These are phyloP conservation scores for Balaenoptera acutorostrata DNA, from an alignment of 2,113 vertebrate genomes.

Conservation along the genomic window DNA sequence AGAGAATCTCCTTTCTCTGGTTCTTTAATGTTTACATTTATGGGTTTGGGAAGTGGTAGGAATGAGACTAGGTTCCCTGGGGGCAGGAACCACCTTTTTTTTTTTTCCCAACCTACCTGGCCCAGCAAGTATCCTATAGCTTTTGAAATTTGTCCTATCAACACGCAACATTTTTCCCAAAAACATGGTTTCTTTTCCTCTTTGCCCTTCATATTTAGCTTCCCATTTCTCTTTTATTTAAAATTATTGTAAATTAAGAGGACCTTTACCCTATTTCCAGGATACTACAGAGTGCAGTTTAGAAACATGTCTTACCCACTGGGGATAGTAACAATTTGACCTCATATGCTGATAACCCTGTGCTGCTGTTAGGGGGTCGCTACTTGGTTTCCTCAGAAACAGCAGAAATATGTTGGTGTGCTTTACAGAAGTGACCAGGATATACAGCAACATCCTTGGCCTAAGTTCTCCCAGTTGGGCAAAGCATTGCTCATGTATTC, in stretches of 20 bases:
- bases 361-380: not conserved
- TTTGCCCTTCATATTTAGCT: not conserved
- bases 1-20: not conserved
- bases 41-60: not conserved
- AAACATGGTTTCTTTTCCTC: not conserved
- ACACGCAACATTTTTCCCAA: not conserved
- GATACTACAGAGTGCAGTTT: not conserved
- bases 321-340: not conserved
- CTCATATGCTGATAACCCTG: not conserved
- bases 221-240: not conserved
- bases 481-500: not conserved
- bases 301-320: not conserved
- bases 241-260: constrained; percentile 26
- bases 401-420: not conserved
- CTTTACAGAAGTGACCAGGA: not conserved
- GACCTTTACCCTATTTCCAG: not conserved
- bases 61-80: not conserved
- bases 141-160: not conserved
- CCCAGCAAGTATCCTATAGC: not conserved
- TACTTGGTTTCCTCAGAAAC: not conserved
- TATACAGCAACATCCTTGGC: not conserved
- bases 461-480: not conserved
- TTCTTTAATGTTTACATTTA: not conserved
- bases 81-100: not conserved
- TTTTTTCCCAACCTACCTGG: not conserved